These are phyloP conservation scores for Lethrus apterus DNA, from an alignment of 1,140 invertebrate species.

Conservation along the genomic window DNA sequence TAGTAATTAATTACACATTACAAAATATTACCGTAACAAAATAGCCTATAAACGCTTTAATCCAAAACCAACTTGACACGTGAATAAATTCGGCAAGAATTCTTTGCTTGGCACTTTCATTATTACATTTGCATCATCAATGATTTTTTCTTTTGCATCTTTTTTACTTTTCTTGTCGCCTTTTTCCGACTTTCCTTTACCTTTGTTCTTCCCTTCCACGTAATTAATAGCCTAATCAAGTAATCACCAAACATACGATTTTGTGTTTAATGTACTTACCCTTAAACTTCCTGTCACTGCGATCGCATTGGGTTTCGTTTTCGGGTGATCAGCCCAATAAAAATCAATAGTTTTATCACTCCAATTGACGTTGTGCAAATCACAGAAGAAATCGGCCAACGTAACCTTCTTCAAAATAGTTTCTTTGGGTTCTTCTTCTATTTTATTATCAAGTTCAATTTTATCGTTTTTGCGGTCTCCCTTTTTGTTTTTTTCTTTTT, in stretches of 20 bases:
- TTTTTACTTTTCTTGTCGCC: background rate
- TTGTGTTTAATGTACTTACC: no score
- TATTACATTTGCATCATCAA: no score
- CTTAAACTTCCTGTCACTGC: slow-evolving; percentile 27
- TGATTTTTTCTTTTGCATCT: background rate
- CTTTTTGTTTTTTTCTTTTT: slow-evolving; percentile 17
- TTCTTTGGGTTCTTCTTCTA: slow-evolving; percentile 16
- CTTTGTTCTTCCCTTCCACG: slow-evolving; percentile 13
- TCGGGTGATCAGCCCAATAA: slow-evolving; percentile 28
- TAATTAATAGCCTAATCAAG: slow-evolving; percentile 1
- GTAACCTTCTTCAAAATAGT: slow-evolving; percentile 29
- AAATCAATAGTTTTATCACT: slow-evolving; percentile 32
- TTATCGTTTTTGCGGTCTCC: slow-evolving; percentile 8
- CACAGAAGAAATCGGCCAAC: slow-evolving; percentile 29
- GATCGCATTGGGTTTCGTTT: slow-evolving; percentile 19
- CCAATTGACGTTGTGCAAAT: slow-evolving; percentile 30
- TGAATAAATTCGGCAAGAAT: slow-evolving; percentile 17
- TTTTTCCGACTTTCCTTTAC: slow-evolving; percentile 4
- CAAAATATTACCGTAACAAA: no score
- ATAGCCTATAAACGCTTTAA: slow-evolving; percentile 13
- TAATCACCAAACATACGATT: background rate
- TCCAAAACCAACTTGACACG: slow-evolving; percentile 21
- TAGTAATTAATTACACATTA: no score
- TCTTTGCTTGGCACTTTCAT: slow-evolving; percentile 1
- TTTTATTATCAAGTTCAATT: slow-evolving; percentile 9